These are phyloP conservation scores for Ataeniobius toweri DNA, from an alignment of 2,797 vertebrate genomes.

Conservation along the genomic window DNA sequence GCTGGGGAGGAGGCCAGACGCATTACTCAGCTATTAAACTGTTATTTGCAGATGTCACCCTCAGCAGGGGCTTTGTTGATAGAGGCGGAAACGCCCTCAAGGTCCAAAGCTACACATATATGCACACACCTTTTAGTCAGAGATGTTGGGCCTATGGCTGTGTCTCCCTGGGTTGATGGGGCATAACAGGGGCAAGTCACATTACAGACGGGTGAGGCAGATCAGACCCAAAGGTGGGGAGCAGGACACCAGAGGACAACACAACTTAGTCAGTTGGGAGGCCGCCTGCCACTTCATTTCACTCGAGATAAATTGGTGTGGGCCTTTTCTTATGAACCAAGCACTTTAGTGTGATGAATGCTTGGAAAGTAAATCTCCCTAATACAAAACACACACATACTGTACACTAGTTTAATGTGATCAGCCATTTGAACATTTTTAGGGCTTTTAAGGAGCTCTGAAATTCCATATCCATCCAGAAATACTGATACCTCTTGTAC, in stretches of 20 bases:
- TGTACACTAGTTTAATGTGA: background rate
- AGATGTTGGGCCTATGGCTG: conserved; percentile 27
- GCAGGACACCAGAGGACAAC: conserved; percentile 48
- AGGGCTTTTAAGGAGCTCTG: background rate
- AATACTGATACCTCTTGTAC: background rate
- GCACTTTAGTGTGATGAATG: conserved; percentile 14
- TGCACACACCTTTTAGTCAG: conserved; percentile 39
- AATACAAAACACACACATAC: background rate
- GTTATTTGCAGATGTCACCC: conserved; percentile 77
- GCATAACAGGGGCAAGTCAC: conserved; percentile 43
- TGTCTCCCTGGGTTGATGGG: conserved; percentile 46
- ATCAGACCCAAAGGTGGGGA: conserved; percentile 31
- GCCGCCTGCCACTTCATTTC: conserved; percentile 58
- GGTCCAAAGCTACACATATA: conserved; percentile 44
- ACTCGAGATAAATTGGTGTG: conserved; percentile 54
- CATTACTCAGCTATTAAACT: conserved; percentile 77
- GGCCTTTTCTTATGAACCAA: background rate
- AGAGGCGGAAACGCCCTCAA: conserved; percentile 56
- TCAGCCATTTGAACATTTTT: background rate
- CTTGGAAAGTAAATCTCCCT: conserved; percentile 3
- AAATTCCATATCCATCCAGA: background rate
- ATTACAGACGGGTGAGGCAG: conserved; percentile 43
- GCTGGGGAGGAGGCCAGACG: conserved; percentile 62
- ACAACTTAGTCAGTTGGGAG: conserved; percentile 37
- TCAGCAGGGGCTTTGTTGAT: conserved; percentile 66